Base-by-base conservation (phyloP, 2,888 invertebrate genomes). In the Drosophila differens region DNA sequence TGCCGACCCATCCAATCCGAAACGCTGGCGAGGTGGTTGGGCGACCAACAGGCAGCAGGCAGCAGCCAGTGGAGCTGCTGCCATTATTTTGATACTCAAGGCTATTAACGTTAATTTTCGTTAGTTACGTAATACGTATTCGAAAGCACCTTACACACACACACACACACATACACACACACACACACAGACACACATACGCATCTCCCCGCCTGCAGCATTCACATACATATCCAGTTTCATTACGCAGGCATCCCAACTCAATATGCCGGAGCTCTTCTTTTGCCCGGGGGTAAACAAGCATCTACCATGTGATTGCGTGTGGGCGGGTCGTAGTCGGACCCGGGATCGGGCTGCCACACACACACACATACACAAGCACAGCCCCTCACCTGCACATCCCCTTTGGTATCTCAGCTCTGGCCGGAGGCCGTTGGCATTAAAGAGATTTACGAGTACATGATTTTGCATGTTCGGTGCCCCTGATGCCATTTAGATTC, bases 401-500 rank as follows among this genome's bases (percentile, higher is more conserved):
- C 63, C 63, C 53, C 39, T 44, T 33, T 47, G 61, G 67, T 83
- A 73, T 86, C 79, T 68, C 44, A 44, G 71, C 72, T 75, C 54
- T 70, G 79, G 69, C 87, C 88, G 83, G 83, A 84, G 88, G 84
- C 87, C 79, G 85, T 76, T 71, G 87, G 89, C 83, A 92, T 91
- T 91, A 92, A 90, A 81, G 79, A 91, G 92, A 91, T 91, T 88
- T 92, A 92, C 91, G 92, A 92, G 91, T 91, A 91, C 92, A 91
- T 92, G 92, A 91, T 91, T 92, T 91, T 92, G 91, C 91, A 91
- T 91, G 92, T 92, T 90, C 89, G 83, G 90, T 82, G 86, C 85
- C 81, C 83, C 82, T 69, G 90, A 90, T 90, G 83, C 83, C 88
- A 90, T 91, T 90, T 86, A 88, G 90, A 91, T 89, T 84, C 83